Evolutionary conservation across 2,113 vertebrate species (phyloP).

Genomic region (Hippolais icterina): DNA sequence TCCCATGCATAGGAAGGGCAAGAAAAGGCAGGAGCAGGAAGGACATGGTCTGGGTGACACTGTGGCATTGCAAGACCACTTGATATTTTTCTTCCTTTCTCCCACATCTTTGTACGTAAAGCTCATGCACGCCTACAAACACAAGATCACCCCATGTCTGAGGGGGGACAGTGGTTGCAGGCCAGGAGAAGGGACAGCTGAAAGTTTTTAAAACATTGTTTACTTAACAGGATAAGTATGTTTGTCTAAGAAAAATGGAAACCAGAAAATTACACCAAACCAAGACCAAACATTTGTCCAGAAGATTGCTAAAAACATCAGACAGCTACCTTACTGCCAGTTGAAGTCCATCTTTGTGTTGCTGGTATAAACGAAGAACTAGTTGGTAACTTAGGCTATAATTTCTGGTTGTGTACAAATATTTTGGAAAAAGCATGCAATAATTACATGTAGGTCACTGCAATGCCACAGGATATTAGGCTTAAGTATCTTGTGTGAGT

Average conservation of each 20-base stretch:
- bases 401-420: slow-evolving; percentile 70
- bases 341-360: slow-evolving; percentile 48
- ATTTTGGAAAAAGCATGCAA: slow-evolving; percentile 67
- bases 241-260: slow-evolving; percentile 42
- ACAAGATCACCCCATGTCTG: background rate
- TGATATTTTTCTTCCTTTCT: background rate
- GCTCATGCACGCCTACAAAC: background rate
- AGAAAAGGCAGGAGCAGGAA: background rate
- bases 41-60: background rate
- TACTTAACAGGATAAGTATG: slow-evolving; percentile 39
- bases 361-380: slow-evolving; percentile 47
- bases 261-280: slow-evolving; percentile 31
- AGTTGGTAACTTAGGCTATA: slow-evolving; percentile 47
- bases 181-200: background rate
- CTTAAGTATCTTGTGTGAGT: slow-evolving; percentile 69
- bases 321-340: background rate
- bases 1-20: background rate
- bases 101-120: background rate
- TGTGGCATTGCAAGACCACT: background rate
- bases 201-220: background rate
- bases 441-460: slow-evolving; percentile 81
- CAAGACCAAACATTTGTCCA: slow-evolving; percentile 18
- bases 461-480: slow-evolving; percentile 73
- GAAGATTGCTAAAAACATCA: slow-evolving; percentile 25
- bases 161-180: background rate